Base-by-base conservation (phyloP, 37 sponge, comb jelly and placozoan genomes). In the Tethya wilhelma region DNA sequence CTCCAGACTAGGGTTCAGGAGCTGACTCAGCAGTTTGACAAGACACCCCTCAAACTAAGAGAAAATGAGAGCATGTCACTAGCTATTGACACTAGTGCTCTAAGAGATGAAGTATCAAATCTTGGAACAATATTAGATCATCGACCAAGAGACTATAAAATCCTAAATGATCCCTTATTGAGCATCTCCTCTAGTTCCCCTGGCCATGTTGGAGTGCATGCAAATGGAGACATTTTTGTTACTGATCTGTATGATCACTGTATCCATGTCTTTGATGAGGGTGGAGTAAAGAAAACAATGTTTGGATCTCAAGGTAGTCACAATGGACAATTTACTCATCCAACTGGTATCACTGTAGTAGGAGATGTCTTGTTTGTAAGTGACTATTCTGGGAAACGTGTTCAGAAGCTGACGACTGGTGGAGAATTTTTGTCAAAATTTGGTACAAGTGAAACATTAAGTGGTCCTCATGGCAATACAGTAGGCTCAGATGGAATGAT, bases 401-500 rank as follows among this genome's bases (percentile, higher is more conserved):
- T 41, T 26, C 69, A 69, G 69, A 69, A 69, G 43, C 19, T 69
- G 69, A 69, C 69, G 3, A 40, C 42, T 4, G 22, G 2, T 11
- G 69, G 69, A 69, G 69, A 69, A 40, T 69, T 69, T 40, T 22
- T 69, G 17, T 69, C 43, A 22, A 43, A 69, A 26, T n/a, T 69
- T 40, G 69, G 69, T 23, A 22, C 43, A 40, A 43, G 69, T 34
- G 25, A 41, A n/a, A n/a, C n/a, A 40, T 14, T 69, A n/a, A 69
- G n/a, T 23, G 38, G 43, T 7, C 26, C 69, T 25, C 42, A 43
- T 41, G 69, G 69, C 42, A 42, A 43, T 69, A 12, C 69, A 26
- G 69, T 69, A 23, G 36, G 38, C 41, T 42, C 39, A 26, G 42
- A 69, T 69, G 69, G 69, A 40, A 26, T 41, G 1, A 22, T 69